Conservation (phyloP, 1,140 invertebrate species). For the Bombus pascuorum region DNA sequence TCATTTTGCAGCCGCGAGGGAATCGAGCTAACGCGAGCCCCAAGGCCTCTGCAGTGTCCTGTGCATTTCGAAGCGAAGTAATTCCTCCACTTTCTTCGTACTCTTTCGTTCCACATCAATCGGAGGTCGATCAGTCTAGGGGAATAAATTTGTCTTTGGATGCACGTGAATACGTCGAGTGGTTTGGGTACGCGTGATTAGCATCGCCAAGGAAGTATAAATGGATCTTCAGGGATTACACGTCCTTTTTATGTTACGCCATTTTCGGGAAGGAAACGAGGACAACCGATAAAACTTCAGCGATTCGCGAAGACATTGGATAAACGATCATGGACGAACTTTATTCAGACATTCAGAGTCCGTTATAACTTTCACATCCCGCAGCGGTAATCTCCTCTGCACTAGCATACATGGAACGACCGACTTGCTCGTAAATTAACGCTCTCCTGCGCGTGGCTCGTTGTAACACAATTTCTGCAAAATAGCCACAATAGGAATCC, state of each 20-base stretch:
- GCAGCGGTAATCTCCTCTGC: conserved; percentile 5
- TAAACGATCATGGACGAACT: conserved; percentile 15
- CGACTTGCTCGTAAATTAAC: conserved; percentile 53
- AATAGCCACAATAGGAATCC: conserved; percentile 40
- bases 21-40: neutral
- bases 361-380: neutral
- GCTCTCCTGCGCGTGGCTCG: conserved; percentile 22
- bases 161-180: no score
- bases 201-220: neutral
- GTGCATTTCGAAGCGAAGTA: neutral
- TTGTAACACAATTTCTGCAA: conserved; percentile 43
- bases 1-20: neutral
- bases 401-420: conserved; percentile 9
- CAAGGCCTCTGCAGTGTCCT: neutral
- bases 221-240: neutral
- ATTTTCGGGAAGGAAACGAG: neutral
- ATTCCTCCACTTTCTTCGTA: neutral
- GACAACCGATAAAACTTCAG: neutral
- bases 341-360: conserved; percentile 12
- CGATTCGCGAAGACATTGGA: neutral
- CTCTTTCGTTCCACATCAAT: no score
- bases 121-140: no score
- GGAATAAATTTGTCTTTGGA: no score
- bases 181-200: neutral
- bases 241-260: neutral